Evolutionary conservation across 37 sponge, comb jelly and placozoan species (phyloP), one percentile per base, ranked within the genome.

Genomic region (Beroe forskalii): DNA sequence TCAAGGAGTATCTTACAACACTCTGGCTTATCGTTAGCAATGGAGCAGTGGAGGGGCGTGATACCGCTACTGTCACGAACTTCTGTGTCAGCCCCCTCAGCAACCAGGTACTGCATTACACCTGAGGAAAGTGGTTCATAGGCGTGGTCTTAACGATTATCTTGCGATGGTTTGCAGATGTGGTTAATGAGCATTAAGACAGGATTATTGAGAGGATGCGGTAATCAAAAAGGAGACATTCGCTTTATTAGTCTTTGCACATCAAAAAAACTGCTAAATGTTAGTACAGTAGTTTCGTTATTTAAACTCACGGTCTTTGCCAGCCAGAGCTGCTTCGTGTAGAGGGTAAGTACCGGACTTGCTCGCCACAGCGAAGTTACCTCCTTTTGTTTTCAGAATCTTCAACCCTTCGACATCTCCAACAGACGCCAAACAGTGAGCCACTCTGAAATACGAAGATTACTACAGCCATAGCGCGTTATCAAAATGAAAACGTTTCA

Each of bases 381-480:
- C 86, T 44, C 48, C 43, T 43, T 44, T 80, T 14, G 25, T 48
- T 43, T 80, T 80, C 86, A 80, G 27, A 43, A 80, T 42, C 55
- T 80, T 80, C 86, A 80, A n/a, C 4, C 86, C 86, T 27, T 80
- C 86, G 25, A 80, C 86, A 25, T 80, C 86, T 30, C 86, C 86
- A 24, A 80, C 86, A 23, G 86, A 80, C 55, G 86, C 86, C 8
- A 80, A 30, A 25, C 86, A 80, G 28, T 80, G 86, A 1, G 86
- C 86, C 37, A 80, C 86, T 42, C 86, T 80, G 40, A n/a, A 66
- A 24, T 14, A n/a, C n/a, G n/a, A n/a, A n/a, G n/a, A n/a, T n/a
- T n/a, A n/a, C n/a, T n/a, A n/a, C n/a, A n/a, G 17, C 14, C 14
- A 55, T 9, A 17, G 60, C 14, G 60, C 17, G 60, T 19, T 55